These are phyloP conservation scores for Streblospio benedicti DNA, from an alignment of 1,140 invertebrate genomes.

Conservation along the genomic window DNA sequence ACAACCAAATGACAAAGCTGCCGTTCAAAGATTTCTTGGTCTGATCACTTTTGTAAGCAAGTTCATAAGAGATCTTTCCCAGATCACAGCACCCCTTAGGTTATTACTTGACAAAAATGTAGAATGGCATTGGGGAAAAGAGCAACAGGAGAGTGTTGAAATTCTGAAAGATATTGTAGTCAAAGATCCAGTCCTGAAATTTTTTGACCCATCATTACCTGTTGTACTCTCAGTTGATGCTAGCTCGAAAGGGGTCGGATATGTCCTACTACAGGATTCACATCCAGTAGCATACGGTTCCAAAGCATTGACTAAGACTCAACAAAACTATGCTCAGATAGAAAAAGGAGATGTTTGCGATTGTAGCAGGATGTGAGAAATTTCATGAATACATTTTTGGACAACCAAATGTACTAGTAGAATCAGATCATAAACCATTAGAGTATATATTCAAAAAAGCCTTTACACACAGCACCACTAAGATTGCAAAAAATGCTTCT, in stretches of 20 bases:
- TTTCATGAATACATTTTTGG: too few species aligned
- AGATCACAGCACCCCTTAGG: constrained; percentile 3
- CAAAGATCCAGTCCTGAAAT: constrained; percentile 23
- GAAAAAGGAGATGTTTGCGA: constrained; percentile 50
- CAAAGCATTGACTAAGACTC: constrained; percentile 36
- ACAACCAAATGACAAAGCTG: constrained; percentile 21
- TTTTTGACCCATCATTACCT: constrained; percentile 22
- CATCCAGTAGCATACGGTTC: constrained; percentile 46
- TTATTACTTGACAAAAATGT: constrained; percentile 1
- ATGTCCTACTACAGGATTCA: constrained; percentile 45
- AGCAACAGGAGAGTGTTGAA: constrained; percentile 15
- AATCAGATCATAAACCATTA: too few species aligned
- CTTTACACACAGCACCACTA: too few species aligned
- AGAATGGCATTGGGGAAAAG: constrained; percentile 6
- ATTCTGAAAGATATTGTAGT: constrained; percentile 21
- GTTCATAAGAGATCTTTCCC: constrained; percentile 18
- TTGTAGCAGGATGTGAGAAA: too few species aligned
- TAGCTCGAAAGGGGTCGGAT: constrained; percentile 37
- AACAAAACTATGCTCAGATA: constrained; percentile 49
- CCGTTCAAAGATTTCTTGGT: constrained; percentile 23
- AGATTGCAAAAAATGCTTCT: too few species aligned
- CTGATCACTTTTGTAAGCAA: constrained; percentile 25
- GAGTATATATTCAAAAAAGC: too few species aligned
- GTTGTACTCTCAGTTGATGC: constrained; percentile 27
- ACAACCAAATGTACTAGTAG: too few species aligned